Evolutionary conservation across 1,140 invertebrate species (phyloP).

Genomic region (Dendrolimus punctatus): DNA sequence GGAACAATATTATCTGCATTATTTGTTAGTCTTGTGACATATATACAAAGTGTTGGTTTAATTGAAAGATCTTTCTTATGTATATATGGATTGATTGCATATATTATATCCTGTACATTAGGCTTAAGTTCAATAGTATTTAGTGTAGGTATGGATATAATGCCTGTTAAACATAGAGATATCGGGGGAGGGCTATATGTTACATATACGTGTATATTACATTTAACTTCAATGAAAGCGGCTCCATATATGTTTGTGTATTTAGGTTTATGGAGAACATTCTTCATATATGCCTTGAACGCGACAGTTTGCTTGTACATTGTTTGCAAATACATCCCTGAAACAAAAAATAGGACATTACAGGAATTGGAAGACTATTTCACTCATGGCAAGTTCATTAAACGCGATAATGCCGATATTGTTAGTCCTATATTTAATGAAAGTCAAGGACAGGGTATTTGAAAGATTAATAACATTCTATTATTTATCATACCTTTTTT

Average conservation of each 20-base stretch:
- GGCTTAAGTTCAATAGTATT: constrained; percentile 4
- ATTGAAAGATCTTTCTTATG: constrained; percentile 2
- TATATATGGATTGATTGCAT: constrained; percentile 10
- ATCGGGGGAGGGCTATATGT: constrained; percentile 8
- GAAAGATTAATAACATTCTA: no score
- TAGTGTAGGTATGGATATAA: constrained; percentile 6
- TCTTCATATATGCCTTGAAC: constrained; percentile 11
- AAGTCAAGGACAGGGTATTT: no score
- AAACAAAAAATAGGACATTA: constrained; percentile 9
- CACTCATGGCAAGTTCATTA: constrained; percentile 3
- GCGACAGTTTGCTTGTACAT: constrained; percentile 1
- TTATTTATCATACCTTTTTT: no score
- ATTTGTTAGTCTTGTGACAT: not conserved
- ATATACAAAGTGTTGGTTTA: constrained; percentile 1
- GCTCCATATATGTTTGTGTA: constrained; percentile 9
- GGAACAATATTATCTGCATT: constrained; percentile 2
- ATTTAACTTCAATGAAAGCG: constrained; percentile 8
- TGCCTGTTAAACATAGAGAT: constrained; percentile 13
- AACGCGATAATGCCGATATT: not conserved
- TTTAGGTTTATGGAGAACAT: constrained; percentile 6
- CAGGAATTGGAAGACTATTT: constrained; percentile 14
- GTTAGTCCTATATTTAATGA: no score
- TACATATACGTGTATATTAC: constrained; percentile 3
- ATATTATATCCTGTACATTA: not conserved
- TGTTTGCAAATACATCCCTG: constrained; percentile 10